Percentiles rank a stretch among this genome's conserved stretches.
Conservation (phyloP, 1,140 invertebrate genomes). For the Saccostrea glomerata region DNA sequence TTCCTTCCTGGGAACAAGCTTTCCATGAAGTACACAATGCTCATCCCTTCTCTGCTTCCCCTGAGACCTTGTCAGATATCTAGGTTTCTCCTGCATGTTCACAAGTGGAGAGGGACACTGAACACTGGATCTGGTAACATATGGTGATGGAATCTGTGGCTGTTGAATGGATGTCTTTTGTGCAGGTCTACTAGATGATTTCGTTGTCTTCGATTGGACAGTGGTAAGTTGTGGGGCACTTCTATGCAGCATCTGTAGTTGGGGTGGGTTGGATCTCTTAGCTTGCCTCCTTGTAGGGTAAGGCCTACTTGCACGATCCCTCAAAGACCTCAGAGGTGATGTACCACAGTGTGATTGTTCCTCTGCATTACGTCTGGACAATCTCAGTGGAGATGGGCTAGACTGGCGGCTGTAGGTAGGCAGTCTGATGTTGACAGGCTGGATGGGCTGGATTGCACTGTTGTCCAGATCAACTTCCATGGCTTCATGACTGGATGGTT, state of each 20-base stretch:
- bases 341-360: not conserved
- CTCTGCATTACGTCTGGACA: not conserved
- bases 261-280: not conserved
- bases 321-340: not conserved
- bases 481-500: not conserved
- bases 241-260: not conserved
- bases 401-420: not conserved
- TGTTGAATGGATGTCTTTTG: not conserved
- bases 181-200: not conserved
- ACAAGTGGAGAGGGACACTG: not conserved
- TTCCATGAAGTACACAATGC: not conserved
- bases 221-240: not conserved
- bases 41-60: not conserved
- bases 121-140: not conserved
- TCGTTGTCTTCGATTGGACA: not conserved
- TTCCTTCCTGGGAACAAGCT: not conserved
- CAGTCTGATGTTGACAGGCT: not conserved
- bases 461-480: conserved; percentile 15
- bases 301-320: not conserved
- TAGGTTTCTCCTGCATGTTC: not conserved
- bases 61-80: conserved; percentile 1
- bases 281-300: not conserved
- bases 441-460: not conserved
- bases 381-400: not conserved
- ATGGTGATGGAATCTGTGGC: not conserved